Base-by-base conservation (phyloP, 2,888 invertebrate species). In the Ophion slaviceki region DNA sequence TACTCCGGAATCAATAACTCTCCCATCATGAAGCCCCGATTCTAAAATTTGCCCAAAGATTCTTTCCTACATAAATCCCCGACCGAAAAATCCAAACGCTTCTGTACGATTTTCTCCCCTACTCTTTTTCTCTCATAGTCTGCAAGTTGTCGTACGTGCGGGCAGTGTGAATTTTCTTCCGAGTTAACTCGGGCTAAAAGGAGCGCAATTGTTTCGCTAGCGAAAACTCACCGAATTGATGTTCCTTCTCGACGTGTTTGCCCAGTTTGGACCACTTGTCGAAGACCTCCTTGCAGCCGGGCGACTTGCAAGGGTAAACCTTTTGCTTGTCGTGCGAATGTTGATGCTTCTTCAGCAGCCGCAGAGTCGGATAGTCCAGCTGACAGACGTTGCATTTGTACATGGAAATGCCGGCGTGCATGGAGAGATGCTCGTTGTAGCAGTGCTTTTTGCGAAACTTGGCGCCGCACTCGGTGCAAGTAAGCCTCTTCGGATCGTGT, bases 381-480 rank as follows among this genome's bases (percentile, higher is more conserved):
- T 91, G 87, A 87, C 96, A 96, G 28, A 94, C 92, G 5, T 94
- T 92, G 90, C 96, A 96, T 28, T 95, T 95, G 89, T 84, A 95
- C 86, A 83, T 66, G 67, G 88, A 6, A 5, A 83, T 88, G 40
- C 95, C 95, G 59, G 95, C 95, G 88, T 96, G 96, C 24, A 91
- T 89, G 59, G 95, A 95, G 93, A 95, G 95, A 88, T 96, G 96
- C 10, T 95, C 94, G 66, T 94, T 94, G 70, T 96, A 92, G 87
- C 95, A 95, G 87, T 95, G 92, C 89, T 95, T 96, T 88, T 96
- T 96, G 72, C 93, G 94, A 86, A 96, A 96, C 36, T 93, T 92
- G 61, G 92, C 89, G 5, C 94, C 92, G 84, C 96, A 96, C 59
- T 94, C 92, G 0, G 92, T 89, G 87, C 95, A 96, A 45, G 92